Evolutionary conservation across 2,113 vertebrate species (phyloP), one percentile per base, ranked within the genome.

Genomic region (Petroica traversi): DNA sequence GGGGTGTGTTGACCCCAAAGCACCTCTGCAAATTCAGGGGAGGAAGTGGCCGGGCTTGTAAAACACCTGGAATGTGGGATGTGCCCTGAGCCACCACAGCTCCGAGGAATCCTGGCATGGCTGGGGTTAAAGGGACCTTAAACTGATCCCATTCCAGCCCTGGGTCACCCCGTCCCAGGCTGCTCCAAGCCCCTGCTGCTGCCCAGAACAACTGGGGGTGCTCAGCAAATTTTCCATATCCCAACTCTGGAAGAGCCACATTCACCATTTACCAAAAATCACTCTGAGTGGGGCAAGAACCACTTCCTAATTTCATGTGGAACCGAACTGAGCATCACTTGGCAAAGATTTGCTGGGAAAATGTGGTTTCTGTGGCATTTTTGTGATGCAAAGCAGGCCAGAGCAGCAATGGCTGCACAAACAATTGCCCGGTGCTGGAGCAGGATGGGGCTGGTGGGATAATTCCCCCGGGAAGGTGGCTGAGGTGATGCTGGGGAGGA

Each of bases 151-250:
- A 9, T 9, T 10, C 19, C 58, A 34, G 0, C 75, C 31, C 58
- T 36, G 26, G 49, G 51, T 14, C 52, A 6, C 28, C 6, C 83
- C 33, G 33, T 0, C 52, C 62, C 52, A 22, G 45, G 45, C 14
- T 59, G 45, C 59, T 38, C 38, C 67, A 3, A 18, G 22, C 36
- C 68, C 5, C 0, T n/a, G 24, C 3, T 8, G 31, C 36, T 41
- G 1, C 12, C 51, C 5, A 3, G 17, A 49, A 29, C 2, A 2
- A 5, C 79, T 15, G 4, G 0, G 1, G 3, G 17, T 33, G 34
- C 2, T 25, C 78, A 68, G 82, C 41, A 81, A 2, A 45, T 5
- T 14, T 15, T 20, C 64, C 48, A 1, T 3, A 2, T 1, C 1
- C 59, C 54, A 1, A 8, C 22, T 23, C 34, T 58, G 73, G 5